Evolutionary conservation across 2,888 invertebrate species (phyloP).

Genomic region (Aleiodes alternator): DNA sequence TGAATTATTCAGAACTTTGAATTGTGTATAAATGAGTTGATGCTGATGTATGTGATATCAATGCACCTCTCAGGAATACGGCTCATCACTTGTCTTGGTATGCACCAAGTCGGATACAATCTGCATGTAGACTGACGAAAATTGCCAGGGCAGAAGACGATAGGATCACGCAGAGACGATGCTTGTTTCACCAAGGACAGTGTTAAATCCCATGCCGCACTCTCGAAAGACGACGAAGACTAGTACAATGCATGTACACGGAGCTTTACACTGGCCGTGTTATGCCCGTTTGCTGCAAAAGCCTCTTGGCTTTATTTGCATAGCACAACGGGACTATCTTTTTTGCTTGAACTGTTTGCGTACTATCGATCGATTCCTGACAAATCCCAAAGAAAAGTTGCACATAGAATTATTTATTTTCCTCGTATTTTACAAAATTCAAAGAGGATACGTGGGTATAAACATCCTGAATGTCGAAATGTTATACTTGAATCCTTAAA

Average conservation of each 20-base stretch:
- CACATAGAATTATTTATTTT: not conserved
- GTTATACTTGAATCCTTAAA: too few relatives aligned
- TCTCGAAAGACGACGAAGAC: not conserved
- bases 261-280: conserved; percentile 12
- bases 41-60: not conserved
- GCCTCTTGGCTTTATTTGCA: conserved; percentile 32
- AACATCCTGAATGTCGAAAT: too few relatives aligned
- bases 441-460: not conserved
- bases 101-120: conserved; percentile 9
- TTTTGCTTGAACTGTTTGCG: not conserved
- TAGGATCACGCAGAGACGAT: not conserved
- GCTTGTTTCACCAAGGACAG: conserved; percentile 1
- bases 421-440: not conserved
- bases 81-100: not conserved
- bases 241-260: conserved; percentile 17
- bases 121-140: conserved; percentile 8
- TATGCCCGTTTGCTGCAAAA: conserved; percentile 23
- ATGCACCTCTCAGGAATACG: not conserved
- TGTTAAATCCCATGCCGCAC: conserved; percentile 17
- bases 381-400: not conserved
- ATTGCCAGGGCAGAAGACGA: not conserved
- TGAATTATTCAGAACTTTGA: too few relatives aligned
- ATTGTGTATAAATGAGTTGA: not conserved
- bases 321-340: conserved; percentile 24
- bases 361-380: conserved; percentile 14